phyloP scores from a whole-genome alignment of 1,140 invertebrate species.

The Atta cephalotes region DNA sequence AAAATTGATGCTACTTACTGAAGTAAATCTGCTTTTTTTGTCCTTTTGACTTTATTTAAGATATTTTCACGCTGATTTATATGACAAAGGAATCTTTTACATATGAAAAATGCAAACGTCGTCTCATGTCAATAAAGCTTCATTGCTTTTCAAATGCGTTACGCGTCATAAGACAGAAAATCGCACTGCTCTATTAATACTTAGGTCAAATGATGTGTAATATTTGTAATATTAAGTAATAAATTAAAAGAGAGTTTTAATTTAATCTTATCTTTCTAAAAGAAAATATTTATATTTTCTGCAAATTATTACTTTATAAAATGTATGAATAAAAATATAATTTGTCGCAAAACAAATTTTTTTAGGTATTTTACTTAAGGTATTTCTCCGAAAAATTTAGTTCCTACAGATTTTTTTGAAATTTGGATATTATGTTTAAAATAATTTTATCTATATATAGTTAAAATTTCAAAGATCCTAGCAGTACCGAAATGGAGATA shows the following conservation, averaged over 20 bases:
- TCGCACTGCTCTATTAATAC: conserved; percentile 8
- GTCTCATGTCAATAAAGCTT: not conserved
- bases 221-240: not conserved
- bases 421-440: no score
- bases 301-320: not conserved
- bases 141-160: not conserved
- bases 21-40: not conserved
- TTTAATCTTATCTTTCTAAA: not conserved
- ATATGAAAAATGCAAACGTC: not conserved
- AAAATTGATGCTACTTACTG: not conserved
- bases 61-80: conserved; percentile 8
- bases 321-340: not conserved
- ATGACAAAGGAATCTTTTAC: not conserved
- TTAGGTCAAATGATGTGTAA: not conserved
- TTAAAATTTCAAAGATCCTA: no score
- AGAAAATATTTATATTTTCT: not conserved
- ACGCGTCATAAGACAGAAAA: not conserved
- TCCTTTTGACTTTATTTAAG: not conserved
- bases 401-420: no score
- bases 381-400: no score
- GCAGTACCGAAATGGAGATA: no score
- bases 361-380: not conserved
- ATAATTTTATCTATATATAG: no score
- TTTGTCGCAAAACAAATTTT: not conserved
- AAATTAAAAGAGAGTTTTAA: not conserved